These are phyloP conservation scores for Myotis findleyi DNA, from an alignment of 2,797 vertebrate genomes.

Conservation along the genomic window DNA sequence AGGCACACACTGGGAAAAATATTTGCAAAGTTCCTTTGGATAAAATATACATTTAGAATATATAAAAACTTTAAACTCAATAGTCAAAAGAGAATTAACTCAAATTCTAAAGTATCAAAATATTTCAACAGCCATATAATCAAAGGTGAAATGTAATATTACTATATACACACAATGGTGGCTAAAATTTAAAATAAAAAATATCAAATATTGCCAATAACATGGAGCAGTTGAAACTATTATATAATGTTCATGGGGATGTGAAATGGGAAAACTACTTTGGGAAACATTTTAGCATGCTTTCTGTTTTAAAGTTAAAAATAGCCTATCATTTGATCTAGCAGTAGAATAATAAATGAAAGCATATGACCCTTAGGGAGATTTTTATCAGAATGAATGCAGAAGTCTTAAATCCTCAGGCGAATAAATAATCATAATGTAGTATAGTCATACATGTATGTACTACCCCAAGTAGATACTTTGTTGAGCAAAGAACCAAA, in stretches of 20 bases:
- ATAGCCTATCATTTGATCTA: neutral
- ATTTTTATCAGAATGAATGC: neutral
- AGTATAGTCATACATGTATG: neutral
- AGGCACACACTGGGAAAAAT: neutral
- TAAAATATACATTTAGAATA: neutral
- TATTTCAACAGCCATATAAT: neutral
- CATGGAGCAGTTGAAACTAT: neutral
- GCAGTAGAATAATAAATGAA: neutral
- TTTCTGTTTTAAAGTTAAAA: neutral
- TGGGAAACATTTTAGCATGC: neutral
- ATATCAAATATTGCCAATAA: neutral
- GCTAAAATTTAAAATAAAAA: neutral
- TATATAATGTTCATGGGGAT: neutral
- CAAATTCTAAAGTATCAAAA: conserved; percentile 7
- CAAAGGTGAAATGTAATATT: neutral
- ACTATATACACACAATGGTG: neutral
- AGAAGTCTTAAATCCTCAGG: neutral
- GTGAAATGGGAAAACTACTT: neutral
- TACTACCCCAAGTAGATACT: neutral
- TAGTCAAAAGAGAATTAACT: neutral
- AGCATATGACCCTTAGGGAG: neutral
- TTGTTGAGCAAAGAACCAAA: neutral
- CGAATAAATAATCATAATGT: neutral
- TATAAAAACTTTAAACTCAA: neutral
- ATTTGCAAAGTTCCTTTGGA: neutral